Conservation (phyloP, 2,797 vertebrate species). For the Coregonus ussuriensis region DNA sequence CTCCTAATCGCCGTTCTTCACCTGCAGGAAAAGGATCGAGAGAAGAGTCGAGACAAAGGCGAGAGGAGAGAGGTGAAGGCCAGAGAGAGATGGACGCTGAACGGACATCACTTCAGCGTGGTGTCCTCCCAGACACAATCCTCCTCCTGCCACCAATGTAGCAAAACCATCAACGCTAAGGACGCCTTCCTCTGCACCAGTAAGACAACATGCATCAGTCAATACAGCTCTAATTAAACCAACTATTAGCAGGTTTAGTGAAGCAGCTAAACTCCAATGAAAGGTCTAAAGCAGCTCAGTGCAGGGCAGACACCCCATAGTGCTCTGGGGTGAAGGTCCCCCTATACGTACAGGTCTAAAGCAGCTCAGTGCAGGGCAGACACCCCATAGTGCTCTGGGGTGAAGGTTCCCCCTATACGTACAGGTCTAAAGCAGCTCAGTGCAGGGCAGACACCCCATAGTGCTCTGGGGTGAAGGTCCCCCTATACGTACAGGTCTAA, state of each 20-base stretch:
- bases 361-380: too few relatives aligned
- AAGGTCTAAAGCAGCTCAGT: not conserved
- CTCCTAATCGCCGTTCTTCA: not conserved
- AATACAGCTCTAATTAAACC: not conserved
- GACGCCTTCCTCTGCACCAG: slow-evolving; percentile 86
- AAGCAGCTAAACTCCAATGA: too few relatives aligned
- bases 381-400: too few relatives aligned
- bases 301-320: not conserved
- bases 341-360: too few relatives aligned
- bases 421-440: too few relatives aligned
- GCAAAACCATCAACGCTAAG: slow-evolving; percentile 83
- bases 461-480: too few relatives aligned
- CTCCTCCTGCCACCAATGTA: slow-evolving; percentile 84
- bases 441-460: too few relatives aligned
- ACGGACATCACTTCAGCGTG: slow-evolving; percentile 84
- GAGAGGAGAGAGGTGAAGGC: slow-evolving; percentile 80
- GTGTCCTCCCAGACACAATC: slow-evolving; percentile 66
- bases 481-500: too few relatives aligned
- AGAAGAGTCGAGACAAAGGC: slow-evolving; percentile 85
- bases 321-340: too few relatives aligned
- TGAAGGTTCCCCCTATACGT: too few relatives aligned
- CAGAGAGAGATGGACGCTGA: slow-evolving; percentile 83
- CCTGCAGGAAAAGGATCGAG: slow-evolving; percentile 90
- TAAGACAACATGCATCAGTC: slow-evolving; percentile 67
- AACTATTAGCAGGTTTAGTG: not conserved